Conservation (phyloP, 2,797 vertebrate genomes). For the Pseudochirops corinnae region DNA sequence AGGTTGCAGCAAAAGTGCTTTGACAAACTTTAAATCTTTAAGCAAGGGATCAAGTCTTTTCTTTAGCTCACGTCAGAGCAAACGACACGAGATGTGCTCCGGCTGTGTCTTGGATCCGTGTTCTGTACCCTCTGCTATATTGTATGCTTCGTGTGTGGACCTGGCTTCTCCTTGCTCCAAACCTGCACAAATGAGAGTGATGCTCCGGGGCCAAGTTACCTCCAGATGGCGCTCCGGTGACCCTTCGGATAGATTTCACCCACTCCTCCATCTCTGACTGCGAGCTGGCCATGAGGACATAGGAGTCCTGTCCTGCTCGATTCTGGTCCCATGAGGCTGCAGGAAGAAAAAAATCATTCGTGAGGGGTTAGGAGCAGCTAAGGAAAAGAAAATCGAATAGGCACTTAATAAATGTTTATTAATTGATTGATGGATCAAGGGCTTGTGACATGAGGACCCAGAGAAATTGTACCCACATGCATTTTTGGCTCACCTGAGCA, state of each 20-base stretch:
- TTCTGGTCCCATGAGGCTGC: slow-evolving; percentile 86
- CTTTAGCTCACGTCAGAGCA: background rate
- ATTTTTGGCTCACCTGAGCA: background rate
- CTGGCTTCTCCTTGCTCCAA: background rate
- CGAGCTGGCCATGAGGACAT: slow-evolving; percentile 93
- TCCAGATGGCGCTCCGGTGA: slow-evolving; percentile 89
- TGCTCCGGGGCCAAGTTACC: slow-evolving; percentile 84
- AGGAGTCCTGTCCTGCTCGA: slow-evolving; percentile 86
- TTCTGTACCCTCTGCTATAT: background rate
- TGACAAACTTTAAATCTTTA: background rate
- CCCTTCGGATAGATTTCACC: slow-evolving; percentile 92
- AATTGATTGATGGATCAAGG: background rate
- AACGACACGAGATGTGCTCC: background rate
- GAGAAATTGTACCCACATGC: background rate
- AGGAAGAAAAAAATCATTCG: slow-evolving; percentile 53
- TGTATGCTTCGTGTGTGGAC: background rate
- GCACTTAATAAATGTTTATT: background rate
- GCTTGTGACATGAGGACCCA: background rate
- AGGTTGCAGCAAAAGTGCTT: background rate
- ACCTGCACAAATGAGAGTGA: background rate
- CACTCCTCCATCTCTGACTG: slow-evolving; percentile 97
- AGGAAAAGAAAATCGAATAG: background rate
- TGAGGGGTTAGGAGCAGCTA: background rate
- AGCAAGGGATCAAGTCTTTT: background rate
- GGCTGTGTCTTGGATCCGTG: background rate